Evolutionary conservation across 2,888 invertebrate species (phyloP).

Genomic region (Dorcus parallelipipedus): DNA sequence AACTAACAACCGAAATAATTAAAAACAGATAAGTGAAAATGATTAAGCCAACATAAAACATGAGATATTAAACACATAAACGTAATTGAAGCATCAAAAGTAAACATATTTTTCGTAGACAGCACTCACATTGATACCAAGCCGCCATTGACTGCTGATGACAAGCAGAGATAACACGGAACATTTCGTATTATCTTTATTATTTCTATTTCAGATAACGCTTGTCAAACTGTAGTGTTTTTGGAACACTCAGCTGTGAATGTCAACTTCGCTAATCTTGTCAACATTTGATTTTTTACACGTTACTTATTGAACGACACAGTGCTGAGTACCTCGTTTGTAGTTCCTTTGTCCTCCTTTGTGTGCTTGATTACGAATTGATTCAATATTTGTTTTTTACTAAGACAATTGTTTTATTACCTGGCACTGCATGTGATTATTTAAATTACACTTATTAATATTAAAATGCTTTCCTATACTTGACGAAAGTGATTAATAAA

Average conservation of each 20-base stretch:
- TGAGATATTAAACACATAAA: not conserved
- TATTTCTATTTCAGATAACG: conserved; percentile 7
- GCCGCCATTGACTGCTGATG: conserved; percentile 7
- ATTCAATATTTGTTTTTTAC: no score
- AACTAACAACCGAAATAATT: no score
- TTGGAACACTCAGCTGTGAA: not conserved
- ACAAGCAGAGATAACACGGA: conserved; percentile 6
- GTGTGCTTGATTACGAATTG: no score
- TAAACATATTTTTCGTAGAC: conserved; percentile 6
- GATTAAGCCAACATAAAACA: not conserved
- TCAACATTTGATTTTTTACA: not conserved
- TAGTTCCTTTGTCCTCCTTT: not conserved
- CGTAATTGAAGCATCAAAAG: conserved; percentile 5
- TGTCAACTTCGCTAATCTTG: not conserved
- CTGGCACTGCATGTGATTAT: no score
- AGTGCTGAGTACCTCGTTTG: not conserved
- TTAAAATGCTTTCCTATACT: no score
- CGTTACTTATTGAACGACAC: not conserved
- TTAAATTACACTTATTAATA: no score
- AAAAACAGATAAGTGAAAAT: not conserved
- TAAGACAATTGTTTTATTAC: no score
- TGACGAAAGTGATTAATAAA: no score
- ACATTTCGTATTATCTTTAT: conserved; percentile 8
- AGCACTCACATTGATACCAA: conserved; percentile 1
- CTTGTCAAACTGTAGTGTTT: not conserved